These are phyloP conservation scores for Forbesichthys papilliferus DNA, from an alignment of 2,113 vertebrate genomes.

Conservation along the genomic window DNA sequence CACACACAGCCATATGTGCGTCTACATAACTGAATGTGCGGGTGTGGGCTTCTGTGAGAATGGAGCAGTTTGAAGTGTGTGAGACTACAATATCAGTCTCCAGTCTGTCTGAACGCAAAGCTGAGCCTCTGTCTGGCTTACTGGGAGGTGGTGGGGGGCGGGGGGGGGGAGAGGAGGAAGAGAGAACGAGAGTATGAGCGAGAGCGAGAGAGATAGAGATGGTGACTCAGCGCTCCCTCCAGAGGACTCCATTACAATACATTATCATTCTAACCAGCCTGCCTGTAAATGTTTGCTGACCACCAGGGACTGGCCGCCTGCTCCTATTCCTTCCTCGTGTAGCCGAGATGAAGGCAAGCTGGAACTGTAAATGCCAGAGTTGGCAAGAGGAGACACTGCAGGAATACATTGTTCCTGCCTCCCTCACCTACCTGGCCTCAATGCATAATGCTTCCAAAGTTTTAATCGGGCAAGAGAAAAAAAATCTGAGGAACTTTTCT, in stretches of 20 bases:
- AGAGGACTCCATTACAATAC: constrained; percentile 61
- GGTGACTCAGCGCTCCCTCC: constrained; percentile 49
- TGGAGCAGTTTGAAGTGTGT: constrained; percentile 11
- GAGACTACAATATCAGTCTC: neutral
- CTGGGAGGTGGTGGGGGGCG: too few species aligned
- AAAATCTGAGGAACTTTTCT: constrained; percentile 6
- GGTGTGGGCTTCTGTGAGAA: constrained; percentile 3
- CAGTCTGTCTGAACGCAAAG: constrained; percentile 16
- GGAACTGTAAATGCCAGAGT: constrained; percentile 72
- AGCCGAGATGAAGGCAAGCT: constrained; percentile 49
- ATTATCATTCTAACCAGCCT: constrained; percentile 71
- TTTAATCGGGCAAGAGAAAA: neutral
- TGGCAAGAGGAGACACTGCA: constrained; percentile 34
- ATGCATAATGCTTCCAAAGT: constrained; percentile 32
- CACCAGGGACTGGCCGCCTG: constrained; percentile 63
- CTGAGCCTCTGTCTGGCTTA: neutral
- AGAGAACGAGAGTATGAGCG: neutral
- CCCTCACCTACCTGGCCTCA: constrained; percentile 21
- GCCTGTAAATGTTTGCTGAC: constrained; percentile 68
- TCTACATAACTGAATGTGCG: neutral
- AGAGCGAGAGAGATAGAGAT: constrained; percentile 33
- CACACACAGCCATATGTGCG: neutral
- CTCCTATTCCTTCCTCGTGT: constrained; percentile 47
- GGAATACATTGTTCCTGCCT: constrained; percentile 36
- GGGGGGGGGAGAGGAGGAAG: too few species aligned